These are phyloP conservation scores for Zaprionus taronus DNA, from an alignment of 1,140 invertebrate genomes.

Conservation along the genomic window DNA sequence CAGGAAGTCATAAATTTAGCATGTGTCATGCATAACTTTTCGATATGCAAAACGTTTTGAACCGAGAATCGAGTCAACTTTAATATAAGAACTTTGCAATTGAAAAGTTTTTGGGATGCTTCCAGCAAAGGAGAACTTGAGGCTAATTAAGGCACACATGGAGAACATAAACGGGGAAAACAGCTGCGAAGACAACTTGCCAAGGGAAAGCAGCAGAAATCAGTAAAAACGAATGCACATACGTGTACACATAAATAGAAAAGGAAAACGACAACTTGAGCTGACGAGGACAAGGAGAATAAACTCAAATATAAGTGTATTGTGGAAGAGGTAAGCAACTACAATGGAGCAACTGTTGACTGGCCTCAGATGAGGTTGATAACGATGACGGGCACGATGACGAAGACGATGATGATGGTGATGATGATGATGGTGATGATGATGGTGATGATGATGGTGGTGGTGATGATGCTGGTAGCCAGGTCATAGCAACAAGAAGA, in stretches of 20 bases:
- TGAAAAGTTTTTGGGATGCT: slow-evolving; percentile 10
- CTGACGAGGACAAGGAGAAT: slow-evolving; percentile 17
- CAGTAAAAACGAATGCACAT: not conserved
- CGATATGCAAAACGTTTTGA: not conserved
- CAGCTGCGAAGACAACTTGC: not conserved
- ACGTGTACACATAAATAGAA: not conserved
- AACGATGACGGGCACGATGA: slow-evolving; percentile 12
- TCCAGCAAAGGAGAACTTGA: slow-evolving; percentile 12
- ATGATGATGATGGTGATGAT: slow-evolving; percentile 5
- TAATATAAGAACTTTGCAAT: slow-evolving; percentile 6
- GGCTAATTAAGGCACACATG: slow-evolving; percentile 40
- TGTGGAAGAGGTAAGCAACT: slow-evolving; percentile 31
- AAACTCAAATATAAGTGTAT: slow-evolving; percentile 47
- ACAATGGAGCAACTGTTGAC: slow-evolving; percentile 48
- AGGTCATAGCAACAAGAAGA: slow-evolving; percentile 26
- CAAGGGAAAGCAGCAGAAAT: not conserved
- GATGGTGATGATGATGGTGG: not conserved
- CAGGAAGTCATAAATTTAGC: slow-evolving; percentile 24
- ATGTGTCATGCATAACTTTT: slow-evolving; percentile 10
- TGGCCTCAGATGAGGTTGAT: slow-evolving; percentile 26
- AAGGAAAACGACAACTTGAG: slow-evolving; percentile 23
- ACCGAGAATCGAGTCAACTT: slow-evolving; percentile 11
- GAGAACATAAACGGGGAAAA: not conserved
- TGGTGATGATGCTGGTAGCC: slow-evolving; percentile 22
- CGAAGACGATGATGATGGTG: slow-evolving; percentile 10